Percentiles rank a stretch among this genome's conserved stretches.
These are phyloP conservation scores for Cephus sareptanus DNA, from an alignment of 2,888 invertebrate genomes.

Conservation along the genomic window DNA sequence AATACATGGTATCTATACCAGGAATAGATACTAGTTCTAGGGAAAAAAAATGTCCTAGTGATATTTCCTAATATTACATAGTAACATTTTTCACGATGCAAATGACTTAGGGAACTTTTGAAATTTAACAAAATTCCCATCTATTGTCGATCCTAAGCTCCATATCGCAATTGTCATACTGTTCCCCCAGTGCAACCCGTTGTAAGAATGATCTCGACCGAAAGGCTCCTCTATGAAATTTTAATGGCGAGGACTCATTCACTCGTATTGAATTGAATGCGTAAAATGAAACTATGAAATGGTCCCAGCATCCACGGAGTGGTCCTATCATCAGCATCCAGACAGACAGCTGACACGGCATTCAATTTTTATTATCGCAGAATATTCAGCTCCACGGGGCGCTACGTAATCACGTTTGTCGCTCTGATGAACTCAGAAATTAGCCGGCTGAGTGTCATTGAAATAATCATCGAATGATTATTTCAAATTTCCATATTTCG, in stretches of 20 bases:
- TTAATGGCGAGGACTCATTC: neutral
- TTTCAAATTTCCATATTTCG: neutral
- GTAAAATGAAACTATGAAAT: constrained; percentile 26
- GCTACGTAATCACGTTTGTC: constrained; percentile 56
- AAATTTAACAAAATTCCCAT: neutral
- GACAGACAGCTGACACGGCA: constrained; percentile 29
- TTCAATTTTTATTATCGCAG: constrained; percentile 49
- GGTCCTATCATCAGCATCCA: constrained; percentile 31
- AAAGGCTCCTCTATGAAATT: neutral
- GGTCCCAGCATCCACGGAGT: constrained; percentile 13
- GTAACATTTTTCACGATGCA: neutral
- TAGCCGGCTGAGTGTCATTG: constrained; percentile 50
- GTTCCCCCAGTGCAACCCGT: neutral
- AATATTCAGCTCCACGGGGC: constrained; percentile 39
- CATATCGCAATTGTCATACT: neutral
- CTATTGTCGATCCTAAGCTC: neutral
- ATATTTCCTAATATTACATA: neutral
- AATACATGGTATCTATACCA: neutral
- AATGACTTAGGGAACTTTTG: neutral
- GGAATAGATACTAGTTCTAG: neutral
- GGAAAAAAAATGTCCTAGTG: neutral
- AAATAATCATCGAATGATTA: constrained; percentile 46
- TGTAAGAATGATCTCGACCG: neutral
- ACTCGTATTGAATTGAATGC: neutral
- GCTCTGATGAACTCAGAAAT: constrained; percentile 52